phyloP scores from a whole-genome alignment of 2,888 invertebrate species.

The Plutella xylostella region DNA sequence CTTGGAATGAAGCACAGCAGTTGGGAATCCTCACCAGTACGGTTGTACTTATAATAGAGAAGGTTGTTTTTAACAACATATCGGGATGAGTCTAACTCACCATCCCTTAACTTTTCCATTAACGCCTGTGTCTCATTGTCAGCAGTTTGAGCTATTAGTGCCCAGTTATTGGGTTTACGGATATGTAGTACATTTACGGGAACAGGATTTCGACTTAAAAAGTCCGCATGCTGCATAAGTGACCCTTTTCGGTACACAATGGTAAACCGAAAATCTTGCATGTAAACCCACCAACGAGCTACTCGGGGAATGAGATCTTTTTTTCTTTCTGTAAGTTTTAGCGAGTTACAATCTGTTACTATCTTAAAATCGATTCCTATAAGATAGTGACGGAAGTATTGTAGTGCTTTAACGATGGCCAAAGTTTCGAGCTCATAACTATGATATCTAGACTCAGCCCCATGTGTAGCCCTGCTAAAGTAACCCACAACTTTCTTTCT shows the following conservation, averaged over 20 bases:
- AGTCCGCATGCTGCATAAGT: conserved; percentile 25
- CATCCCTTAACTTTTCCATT: too few relatives aligned
- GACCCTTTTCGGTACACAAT: conserved; percentile 18
- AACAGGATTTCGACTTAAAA: conserved; percentile 23
- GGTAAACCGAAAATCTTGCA: conserved; percentile 20
- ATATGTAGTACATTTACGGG: conserved; percentile 5
- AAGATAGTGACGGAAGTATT: conserved; percentile 14
- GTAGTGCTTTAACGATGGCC: conserved; percentile 10
- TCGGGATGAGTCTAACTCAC: too few relatives aligned
- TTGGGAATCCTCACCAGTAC: neutral
- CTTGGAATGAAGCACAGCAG: neutral
- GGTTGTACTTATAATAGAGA: too few relatives aligned
- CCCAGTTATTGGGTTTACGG: neutral
- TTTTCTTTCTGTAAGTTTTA: conserved; percentile 24
- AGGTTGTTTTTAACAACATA: too few relatives aligned
- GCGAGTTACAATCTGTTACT: conserved; percentile 28
- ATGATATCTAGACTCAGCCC: neutral
- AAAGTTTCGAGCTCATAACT: conserved; percentile 24
- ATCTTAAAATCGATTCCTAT: conserved; percentile 15
- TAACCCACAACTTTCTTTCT: neutral
- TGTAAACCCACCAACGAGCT: conserved; percentile 26
- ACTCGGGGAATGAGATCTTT: conserved; percentile 25
- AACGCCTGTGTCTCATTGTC: neutral
- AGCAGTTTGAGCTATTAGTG: conserved; percentile 2
- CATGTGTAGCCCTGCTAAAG: neutral